Conservation (phyloP, 2,797 vertebrate genomes). For the Siniperca obscura region DNA sequence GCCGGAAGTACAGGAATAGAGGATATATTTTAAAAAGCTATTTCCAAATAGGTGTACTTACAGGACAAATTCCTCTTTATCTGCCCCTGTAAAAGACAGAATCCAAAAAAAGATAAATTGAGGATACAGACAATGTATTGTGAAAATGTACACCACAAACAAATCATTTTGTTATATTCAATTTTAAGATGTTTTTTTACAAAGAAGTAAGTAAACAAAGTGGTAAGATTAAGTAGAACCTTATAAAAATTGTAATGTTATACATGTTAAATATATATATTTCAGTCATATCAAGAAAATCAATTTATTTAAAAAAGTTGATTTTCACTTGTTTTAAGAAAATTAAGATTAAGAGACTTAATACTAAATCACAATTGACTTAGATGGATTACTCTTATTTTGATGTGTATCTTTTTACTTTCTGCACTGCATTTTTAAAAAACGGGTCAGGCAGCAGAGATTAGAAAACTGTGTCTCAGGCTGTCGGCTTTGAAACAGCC, state of each 20-base stretch:
- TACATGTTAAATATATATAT: not conserved
- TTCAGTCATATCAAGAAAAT: not conserved
- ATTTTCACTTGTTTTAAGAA: constrained; percentile 4
- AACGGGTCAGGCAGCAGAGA: constrained; percentile 17
- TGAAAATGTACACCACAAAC: not conserved
- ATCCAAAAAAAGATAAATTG: constrained; percentile 44
- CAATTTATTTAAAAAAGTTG: not conserved
- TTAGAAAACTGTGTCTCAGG: constrained; percentile 38
- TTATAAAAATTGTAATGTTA: not conserved
- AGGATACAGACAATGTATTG: not conserved
- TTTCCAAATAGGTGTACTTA: constrained; percentile 85
- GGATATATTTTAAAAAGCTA: not conserved
- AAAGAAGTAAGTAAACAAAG: not conserved
- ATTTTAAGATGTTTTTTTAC: not conserved
- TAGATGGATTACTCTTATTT: not conserved
- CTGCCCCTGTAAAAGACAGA: constrained; percentile 89
- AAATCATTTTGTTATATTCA: not conserved
- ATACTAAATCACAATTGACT: not conserved
- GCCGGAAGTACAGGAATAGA: not conserved
- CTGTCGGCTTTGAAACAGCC: constrained; percentile 50
- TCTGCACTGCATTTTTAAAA: not conserved
- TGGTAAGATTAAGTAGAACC: not conserved
- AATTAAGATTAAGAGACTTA: not conserved
- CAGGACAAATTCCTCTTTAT: constrained; percentile 97
- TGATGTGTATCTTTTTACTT: constrained; percentile 1